Evolutionary conservation across 1,140 invertebrate genomes (phyloP), one percentile per base, ranked within the genome.

Genomic region (Drosophila malerkotliana): DNA sequence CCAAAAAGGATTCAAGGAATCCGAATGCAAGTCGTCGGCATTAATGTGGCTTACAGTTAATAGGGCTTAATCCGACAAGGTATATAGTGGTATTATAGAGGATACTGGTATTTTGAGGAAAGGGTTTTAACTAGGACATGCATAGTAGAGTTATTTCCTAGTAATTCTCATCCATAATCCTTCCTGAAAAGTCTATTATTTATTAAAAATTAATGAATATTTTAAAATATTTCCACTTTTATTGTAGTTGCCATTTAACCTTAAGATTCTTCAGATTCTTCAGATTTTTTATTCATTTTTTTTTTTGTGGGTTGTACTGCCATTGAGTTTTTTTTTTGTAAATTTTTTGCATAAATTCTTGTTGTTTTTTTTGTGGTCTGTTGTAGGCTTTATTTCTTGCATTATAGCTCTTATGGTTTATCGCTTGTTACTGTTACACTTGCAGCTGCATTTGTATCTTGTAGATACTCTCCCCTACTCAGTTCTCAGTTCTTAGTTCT

Each of bases 371-470:
- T 32, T 48, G 15, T 34, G 44, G 21, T 21, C 21, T 21, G 21
- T 21, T 21, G 21, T 21, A 21, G 21, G 21, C 21, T 21, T 26
- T n/a, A 47, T 45, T 41, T 61, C 28, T 48, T 62, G 52, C n/a
- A 63, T 15, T 51, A 21, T 37, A n/a, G 9, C 3, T 51, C 37
- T 37, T 59, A 53, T 75, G 32, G n/a, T 69, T 77, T 77, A 75
- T 75, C 71, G 28, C 39, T 18, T 30, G 47, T 18, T 6, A 10
- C 34, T 10, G 34, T 37, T 37, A 37, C 57, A 53, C 21, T 77
- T 61, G 64, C 73, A 59, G 51, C 53, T 77, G 63, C 63, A 69
- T 69, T 71, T 69, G 73, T 47, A 47, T 47, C 44, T 47, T 24
- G 44, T 47, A 47, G 44, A 10, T 47, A 44, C 41, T 8, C 6